phyloP scores from a whole-genome alignment of 2,113 vertebrate species.

The Hydrolagus affinis region DNA sequence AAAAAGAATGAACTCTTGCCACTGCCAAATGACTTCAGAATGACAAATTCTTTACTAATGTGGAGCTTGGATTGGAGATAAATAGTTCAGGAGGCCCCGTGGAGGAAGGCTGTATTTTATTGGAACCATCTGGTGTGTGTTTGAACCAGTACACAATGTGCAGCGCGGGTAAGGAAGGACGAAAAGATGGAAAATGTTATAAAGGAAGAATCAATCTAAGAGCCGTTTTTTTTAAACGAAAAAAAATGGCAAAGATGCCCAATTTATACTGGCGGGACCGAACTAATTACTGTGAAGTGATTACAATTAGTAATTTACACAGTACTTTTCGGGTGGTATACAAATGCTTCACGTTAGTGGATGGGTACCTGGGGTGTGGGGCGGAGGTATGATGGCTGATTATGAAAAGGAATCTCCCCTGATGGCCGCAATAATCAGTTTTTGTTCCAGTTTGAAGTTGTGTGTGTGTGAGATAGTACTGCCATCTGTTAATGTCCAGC shows the following conservation, averaged over 20 bases:
- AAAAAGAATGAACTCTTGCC: background rate
- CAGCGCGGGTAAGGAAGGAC: too few relatives aligned
- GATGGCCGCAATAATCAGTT: too few relatives aligned
- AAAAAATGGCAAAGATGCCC: background rate
- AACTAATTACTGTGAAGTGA: background rate
- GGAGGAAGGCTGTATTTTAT: background rate
- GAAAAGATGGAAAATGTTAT: background rate
- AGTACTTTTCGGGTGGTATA: too few relatives aligned
- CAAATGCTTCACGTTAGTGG: too few relatives aligned
- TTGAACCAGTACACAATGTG: background rate
- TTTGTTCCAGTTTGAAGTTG: too few relatives aligned
- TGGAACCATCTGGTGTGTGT: constrained; percentile 18
- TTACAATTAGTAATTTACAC: background rate
- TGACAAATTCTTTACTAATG: constrained; percentile 19
- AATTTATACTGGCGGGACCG: too few relatives aligned
- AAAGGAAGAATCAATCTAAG: background rate
- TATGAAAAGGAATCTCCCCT: too few relatives aligned
- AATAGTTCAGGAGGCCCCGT: background rate
- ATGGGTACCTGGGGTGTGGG: too few relatives aligned
- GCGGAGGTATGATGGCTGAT: too few relatives aligned
- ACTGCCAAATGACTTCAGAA: constrained; percentile 3
- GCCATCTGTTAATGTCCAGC: too few relatives aligned
- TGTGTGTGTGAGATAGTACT: too few relatives aligned
- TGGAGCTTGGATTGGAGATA: constrained; percentile 5
- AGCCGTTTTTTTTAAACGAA: background rate